Conservation (phyloP, 2,888 invertebrate genomes). For the Mantis religiosa region DNA sequence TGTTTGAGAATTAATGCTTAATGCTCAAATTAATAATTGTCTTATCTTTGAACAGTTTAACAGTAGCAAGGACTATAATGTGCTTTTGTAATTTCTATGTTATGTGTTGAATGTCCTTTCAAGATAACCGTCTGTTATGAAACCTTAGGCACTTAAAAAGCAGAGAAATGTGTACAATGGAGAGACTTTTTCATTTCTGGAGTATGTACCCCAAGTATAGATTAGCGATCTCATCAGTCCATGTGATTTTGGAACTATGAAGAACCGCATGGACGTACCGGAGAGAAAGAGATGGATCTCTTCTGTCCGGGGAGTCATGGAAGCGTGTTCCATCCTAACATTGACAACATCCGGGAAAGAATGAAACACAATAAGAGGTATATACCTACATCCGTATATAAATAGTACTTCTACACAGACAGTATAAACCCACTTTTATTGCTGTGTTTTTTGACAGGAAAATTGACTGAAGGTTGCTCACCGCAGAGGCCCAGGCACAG, state of each 20-base stretch:
- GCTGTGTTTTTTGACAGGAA: background rate
- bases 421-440: background rate
- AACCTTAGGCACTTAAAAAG: too few species aligned
- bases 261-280: background rate
- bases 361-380: background rate
- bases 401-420: background rate
- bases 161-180: too few species aligned
- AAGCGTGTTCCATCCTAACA: background rate
- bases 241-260: background rate
- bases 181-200: too few species aligned
- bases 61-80: too few species aligned
- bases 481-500: background rate
- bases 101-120: too few species aligned
- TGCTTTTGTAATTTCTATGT: too few species aligned
- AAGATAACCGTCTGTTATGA: too few species aligned
- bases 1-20: too few species aligned
- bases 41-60: too few species aligned
- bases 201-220: too few species aligned
- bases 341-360: background rate
- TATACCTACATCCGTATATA: background rate
- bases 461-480: background rate
- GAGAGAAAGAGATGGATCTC: background rate
- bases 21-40: too few species aligned
- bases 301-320: background rate
- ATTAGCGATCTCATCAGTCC: too few species aligned